A percentile compares a stretch with the other conserved stretches of the same genome.
phyloP scores from a whole-genome alignment of 1,140 invertebrate species.

The Drosophila simulans region DNA sequence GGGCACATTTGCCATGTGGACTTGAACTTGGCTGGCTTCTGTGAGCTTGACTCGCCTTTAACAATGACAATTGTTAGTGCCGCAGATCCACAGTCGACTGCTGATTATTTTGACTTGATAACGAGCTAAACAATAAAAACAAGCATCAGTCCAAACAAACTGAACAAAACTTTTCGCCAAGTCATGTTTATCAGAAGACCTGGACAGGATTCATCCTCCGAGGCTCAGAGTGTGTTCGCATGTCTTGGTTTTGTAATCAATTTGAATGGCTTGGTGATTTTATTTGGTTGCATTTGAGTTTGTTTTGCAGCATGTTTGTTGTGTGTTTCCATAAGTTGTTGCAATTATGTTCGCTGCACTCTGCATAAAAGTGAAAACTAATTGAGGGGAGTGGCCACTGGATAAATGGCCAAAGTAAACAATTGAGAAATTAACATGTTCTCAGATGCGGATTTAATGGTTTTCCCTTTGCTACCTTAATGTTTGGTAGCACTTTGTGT shows the following conservation, averaged over 20 bases:
- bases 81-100: conserved; percentile 39
- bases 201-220: conserved; percentile 48
- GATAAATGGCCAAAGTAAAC: neutral
- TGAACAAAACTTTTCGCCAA: conserved; percentile 56
- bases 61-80: conserved; percentile 81
- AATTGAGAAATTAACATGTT: conserved; percentile 59
- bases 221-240: neutral
- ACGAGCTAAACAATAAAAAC: conserved; percentile 84
- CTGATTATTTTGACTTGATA: conserved; percentile 84
- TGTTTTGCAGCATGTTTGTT: conserved; percentile 69
- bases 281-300: conserved; percentile 43
- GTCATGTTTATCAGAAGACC: conserved; percentile 76
- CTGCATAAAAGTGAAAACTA: conserved; percentile 55
- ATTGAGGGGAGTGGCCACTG: conserved; percentile 13
- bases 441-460: conserved; percentile 37
- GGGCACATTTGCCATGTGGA: conserved; percentile 62
- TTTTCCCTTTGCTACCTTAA: conserved; percentile 48
- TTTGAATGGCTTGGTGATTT: conserved; percentile 70
- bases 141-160: conserved; percentile 66
- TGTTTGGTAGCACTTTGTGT: conserved; percentile 54
- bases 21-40: conserved; percentile 61
- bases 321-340: conserved; percentile 77
- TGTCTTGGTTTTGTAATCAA: conserved; percentile 63
- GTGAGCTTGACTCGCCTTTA: conserved; percentile 67
- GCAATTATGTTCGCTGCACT: conserved; percentile 67